Conservation (phyloP, 2,797 vertebrate genomes). For the Hippocampus kuda region DNA sequence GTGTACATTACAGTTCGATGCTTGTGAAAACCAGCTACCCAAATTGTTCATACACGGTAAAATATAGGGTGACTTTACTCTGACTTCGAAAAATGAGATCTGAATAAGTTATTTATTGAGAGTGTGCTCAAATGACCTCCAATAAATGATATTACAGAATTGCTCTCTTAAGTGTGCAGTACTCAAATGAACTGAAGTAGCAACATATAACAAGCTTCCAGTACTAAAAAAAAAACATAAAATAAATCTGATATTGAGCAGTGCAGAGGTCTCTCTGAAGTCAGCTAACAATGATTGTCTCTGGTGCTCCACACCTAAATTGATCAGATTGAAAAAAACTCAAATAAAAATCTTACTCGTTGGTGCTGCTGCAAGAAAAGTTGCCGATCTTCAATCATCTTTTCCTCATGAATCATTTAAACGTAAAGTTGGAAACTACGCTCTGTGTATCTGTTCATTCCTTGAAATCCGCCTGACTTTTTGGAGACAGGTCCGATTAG, state of each 20-base stretch:
- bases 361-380: not conserved
- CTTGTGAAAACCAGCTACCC: not conserved
- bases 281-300: slow-evolving; percentile 1
- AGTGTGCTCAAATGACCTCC: no score
- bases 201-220: not conserved
- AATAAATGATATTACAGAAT: no score
- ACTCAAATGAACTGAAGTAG: not conserved
- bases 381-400: not conserved
- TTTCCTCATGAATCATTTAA: not conserved
- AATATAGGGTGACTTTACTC: not conserved
- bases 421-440: not conserved
- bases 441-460: not conserved
- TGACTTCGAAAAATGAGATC: not conserved
- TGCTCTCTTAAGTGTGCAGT: not conserved
- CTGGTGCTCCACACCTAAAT: not conserved
- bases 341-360: not conserved
- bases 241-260: not conserved
- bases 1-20: not conserved
- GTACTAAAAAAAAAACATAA: not conserved
- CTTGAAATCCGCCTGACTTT: not conserved
- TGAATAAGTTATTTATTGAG: no score
- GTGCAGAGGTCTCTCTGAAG: not conserved
- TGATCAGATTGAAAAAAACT: not conserved
- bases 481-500: not conserved
- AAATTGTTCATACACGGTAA: not conserved